Percentiles rank a stretch among this genome's conserved stretches.
Evolutionary conservation across 2,888 invertebrate genomes (phyloP).

Genomic region (Chaetogeoica ovagalla): DNA sequence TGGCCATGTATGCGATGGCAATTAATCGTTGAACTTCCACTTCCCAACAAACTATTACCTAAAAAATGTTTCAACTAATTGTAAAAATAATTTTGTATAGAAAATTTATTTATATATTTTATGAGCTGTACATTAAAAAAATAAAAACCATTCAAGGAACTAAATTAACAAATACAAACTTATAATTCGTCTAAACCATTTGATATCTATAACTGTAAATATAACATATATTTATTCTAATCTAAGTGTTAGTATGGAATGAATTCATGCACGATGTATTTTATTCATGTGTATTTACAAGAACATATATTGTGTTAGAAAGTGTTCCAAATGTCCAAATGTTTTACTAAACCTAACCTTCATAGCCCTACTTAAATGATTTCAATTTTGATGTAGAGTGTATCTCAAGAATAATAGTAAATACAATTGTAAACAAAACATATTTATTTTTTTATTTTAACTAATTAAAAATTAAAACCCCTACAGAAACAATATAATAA

Average conservation of each 20-base stretch:
- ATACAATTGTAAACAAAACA: too few species aligned
- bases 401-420: too few species aligned
- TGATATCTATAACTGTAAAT: not conserved
- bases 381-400: too few species aligned
- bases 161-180: not conserved
- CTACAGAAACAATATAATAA: too few species aligned
- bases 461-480: too few species aligned
- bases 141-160: not conserved
- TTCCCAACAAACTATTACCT: slow-evolving; percentile 77
- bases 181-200: not conserved
- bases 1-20: slow-evolving; percentile 37
- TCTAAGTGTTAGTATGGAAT: not conserved
- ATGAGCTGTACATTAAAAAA: not conserved
- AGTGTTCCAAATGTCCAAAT: not conserved
- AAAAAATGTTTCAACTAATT: slow-evolving; percentile 55
- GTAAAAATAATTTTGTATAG: not conserved
- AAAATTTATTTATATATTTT: not conserved
- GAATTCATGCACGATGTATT: too few species aligned
- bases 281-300: not conserved
- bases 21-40: slow-evolving; percentile 61
- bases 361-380: not conserved
- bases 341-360: not conserved
- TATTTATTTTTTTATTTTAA: too few species aligned
- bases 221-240: not conserved
- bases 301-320: not conserved